phyloP scores from a whole-genome alignment of 2,113 vertebrate genomes.

The Plecturocebus donacophilus region DNA sequence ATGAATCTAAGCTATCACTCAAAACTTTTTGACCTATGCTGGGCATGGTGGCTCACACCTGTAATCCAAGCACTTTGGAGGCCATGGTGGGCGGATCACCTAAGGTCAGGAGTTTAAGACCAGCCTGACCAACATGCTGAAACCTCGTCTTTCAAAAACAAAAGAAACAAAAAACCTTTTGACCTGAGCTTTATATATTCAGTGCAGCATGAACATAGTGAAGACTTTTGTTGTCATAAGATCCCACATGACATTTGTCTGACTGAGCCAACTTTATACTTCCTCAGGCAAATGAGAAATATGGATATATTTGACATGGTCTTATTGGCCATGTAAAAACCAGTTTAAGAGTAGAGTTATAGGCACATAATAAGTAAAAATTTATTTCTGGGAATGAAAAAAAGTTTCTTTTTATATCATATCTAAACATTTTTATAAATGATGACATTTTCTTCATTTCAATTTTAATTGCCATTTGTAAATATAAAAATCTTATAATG shows the following conservation, averaged over 20 bases:
- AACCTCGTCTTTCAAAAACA: too few species aligned
- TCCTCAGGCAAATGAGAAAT: not conserved
- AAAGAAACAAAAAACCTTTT: not conserved
- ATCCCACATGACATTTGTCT: not conserved
- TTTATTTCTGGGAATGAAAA: not conserved
- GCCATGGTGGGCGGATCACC: too few species aligned
- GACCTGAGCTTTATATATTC: not conserved
- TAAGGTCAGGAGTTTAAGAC: too few species aligned
- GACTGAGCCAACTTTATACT: not conserved
- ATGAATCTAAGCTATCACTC: not conserved
- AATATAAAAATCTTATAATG: not conserved
- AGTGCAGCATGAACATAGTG: not conserved
- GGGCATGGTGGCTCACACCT: too few species aligned
- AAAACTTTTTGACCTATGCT: not conserved
- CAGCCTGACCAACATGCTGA: too few species aligned
- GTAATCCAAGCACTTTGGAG: too few species aligned
- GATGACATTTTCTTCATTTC: not conserved
- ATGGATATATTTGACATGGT: not conserved
- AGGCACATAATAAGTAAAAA: not conserved
- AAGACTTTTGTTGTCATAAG: not conserved
- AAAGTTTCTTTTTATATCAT: not conserved
- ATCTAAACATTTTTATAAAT: not conserved
- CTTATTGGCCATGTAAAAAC: not conserved
- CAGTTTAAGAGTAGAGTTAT: not conserved
- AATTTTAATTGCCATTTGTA: not conserved